Conservation (phyloP, 2,888 invertebrate genomes). For the Dastarcus helophoroides region DNA sequence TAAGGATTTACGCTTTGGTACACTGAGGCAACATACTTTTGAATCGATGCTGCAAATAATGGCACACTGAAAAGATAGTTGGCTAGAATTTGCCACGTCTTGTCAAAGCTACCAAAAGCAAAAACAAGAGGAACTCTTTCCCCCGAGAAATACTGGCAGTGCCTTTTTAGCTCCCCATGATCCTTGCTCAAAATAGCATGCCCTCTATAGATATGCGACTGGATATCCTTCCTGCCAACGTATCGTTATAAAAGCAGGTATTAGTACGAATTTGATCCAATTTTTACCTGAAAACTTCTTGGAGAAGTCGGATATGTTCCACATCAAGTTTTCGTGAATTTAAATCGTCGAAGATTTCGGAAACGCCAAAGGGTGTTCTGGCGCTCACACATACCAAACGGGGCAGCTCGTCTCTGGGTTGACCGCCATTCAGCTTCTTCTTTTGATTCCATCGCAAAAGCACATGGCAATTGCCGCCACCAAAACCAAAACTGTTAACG, state of each 20-base stretch:
- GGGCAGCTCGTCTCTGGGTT: slow-evolving; percentile 54
- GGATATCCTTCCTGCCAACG: slow-evolving; percentile 7
- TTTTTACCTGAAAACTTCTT: slow-evolving; percentile 23
- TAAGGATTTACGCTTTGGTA: too few relatives aligned
- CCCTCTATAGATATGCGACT: slow-evolving; percentile 6
- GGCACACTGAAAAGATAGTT: slow-evolving; percentile 5
- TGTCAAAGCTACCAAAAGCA: slow-evolving; percentile 9
- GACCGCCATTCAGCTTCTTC: slow-evolving; percentile 47
- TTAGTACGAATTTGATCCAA: background rate
- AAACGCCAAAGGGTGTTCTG: slow-evolving; percentile 66
- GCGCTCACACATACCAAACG: slow-evolving; percentile 66
- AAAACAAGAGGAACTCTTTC: slow-evolving; percentile 4
- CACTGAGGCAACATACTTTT: too few relatives aligned
- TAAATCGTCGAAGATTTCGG: slow-evolving; percentile 50
- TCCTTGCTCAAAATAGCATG: slow-evolving; percentile 7
- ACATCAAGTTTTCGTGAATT: slow-evolving; percentile 35
- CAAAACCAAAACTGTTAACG: slow-evolving; percentile 89
- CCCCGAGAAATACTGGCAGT: slow-evolving; percentile 1
- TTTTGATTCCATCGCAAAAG: slow-evolving; percentile 50
- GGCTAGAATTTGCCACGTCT: slow-evolving; percentile 5
- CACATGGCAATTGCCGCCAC: slow-evolving; percentile 74
- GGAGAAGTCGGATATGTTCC: slow-evolving; percentile 23
- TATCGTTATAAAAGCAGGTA: slow-evolving; percentile 7
- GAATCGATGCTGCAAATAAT: slow-evolving; percentile 8
- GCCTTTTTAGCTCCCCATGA: slow-evolving; percentile 5